Percentiles rank a stretch among this genome's conserved stretches.
Evolutionary conservation across 92 coral and sea anemone genomes (phyloP).

Genomic region (Metridium senile): DNA sequence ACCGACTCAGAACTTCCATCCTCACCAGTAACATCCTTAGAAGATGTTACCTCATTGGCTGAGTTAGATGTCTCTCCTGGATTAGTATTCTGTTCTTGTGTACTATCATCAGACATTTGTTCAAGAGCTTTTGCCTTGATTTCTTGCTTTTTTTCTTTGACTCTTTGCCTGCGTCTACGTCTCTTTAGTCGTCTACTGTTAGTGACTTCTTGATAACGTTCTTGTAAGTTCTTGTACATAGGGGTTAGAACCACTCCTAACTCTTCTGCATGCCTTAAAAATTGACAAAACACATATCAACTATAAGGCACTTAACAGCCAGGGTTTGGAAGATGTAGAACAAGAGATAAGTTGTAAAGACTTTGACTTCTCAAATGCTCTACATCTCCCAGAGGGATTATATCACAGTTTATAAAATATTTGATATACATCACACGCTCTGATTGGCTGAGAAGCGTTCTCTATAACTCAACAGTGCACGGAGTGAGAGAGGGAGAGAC

Average conservation of each 20-base stretch:
- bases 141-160: conserved; percentile 24
- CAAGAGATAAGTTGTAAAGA: too few relatives aligned
- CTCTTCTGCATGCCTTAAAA: conserved; percentile 31
- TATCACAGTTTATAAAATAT: neutral
- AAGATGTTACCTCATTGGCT: neutral
- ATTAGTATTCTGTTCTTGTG: neutral
- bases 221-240: conserved; percentile 21
- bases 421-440: neutral
- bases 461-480: too few relatives aligned
- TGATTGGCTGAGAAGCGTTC: neutral
- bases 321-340: too few relatives aligned
- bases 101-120: neutral
- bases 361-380: too few relatives aligned
- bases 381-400: too few relatives aligned
- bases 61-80: neutral
- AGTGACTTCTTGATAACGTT: conserved; percentile 22
- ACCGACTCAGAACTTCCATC: neutral
- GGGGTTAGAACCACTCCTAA: conserved; percentile 28
- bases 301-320: neutral
- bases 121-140: neutral
- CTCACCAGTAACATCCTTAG: neutral
- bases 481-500: too few relatives aligned
- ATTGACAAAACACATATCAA: neutral
- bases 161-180: conserved; percentile 19
- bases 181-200: conserved; percentile 19